Evolutionary conservation across 2,888 invertebrate genomes (phyloP), one percentile per base, ranked within the genome.

Genomic region (Epinotia brunnichana): DNA sequence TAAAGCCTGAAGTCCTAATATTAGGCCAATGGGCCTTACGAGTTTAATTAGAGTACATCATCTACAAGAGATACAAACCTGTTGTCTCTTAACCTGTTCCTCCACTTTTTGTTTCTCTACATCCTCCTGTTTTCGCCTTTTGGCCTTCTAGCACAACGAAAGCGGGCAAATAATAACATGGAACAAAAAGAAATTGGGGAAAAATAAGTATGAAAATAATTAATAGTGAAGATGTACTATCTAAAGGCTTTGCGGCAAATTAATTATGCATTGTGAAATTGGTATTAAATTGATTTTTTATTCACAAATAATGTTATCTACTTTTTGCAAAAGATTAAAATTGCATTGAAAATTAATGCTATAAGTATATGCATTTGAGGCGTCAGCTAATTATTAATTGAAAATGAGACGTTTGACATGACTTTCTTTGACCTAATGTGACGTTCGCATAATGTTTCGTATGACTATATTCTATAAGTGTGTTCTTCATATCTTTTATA

Each of bases 41-140:
- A 29, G 4, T 5, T 7, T 29, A 29, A 5, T 29, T 29, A 29
- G 29, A 5, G 29, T 29, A 29, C 48, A 57, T 9, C n/a, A 35
- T 24, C n/a, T 7, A 62, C 39, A 2, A 39, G 21, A 17, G 39
- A 39, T 44, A 88, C 90, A 83, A 87, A 97, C 97, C 97, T 98
- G 97, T 88, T 97, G 97, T 87, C 96, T 96, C 82, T 97, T 95
- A 79, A 96, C 94, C 82, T 97, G 96, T 78, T 97, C 97, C 90
- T 97, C 97, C 77, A 96, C 95, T 86, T 96, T 96, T 86, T 96
- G 96, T 85, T 96, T 96, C 89, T 97, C 97, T 82, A 96, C 88
- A 87, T 97, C 97, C 91, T 97, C 97, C 85, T 97, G 97, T 76
- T 96, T 96, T 90, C 96, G 96, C 90, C 96, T 95, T 86, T 97